A percentile compares a stretch with the other conserved stretches of the same genome.
These are phyloP conservation scores for Sylvietta virens DNA, from an alignment of 2,113 vertebrate species.

Conservation along the genomic window DNA sequence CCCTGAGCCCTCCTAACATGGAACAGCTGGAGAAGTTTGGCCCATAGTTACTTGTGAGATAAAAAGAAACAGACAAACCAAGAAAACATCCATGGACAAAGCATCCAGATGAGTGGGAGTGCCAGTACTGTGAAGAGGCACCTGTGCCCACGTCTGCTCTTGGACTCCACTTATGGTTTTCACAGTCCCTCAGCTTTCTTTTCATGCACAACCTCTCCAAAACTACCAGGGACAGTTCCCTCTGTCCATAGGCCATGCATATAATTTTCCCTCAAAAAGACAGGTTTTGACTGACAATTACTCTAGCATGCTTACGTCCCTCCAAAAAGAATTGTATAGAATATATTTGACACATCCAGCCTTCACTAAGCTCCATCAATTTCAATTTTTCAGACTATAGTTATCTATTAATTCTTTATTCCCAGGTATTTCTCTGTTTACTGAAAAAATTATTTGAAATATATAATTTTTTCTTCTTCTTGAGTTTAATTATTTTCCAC, in stretches of 20 bases:
- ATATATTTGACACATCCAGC: not conserved
- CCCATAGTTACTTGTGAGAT: not conserved
- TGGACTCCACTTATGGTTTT: accelerated
- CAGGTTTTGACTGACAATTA: not conserved
- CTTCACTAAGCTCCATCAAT: not conserved
- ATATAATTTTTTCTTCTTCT: not conserved
- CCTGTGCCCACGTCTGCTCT: not conserved
- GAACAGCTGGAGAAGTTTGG: not conserved
- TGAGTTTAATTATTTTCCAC: not conserved
- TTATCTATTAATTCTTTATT: not conserved
- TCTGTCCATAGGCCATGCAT: not conserved
- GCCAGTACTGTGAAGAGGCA: not conserved
- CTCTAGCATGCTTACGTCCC: not conserved
- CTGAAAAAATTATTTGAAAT: not conserved
- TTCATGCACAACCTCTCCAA: not conserved
- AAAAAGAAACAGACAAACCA: not conserved
- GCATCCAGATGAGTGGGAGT: not conserved
- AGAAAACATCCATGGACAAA: not conserved
- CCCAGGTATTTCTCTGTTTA: not conserved
- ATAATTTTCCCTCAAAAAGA: not conserved
- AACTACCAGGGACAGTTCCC: not conserved
- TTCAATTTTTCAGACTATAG: not conserved
- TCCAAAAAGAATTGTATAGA: not conserved
- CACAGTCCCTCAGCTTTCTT: not conserved
- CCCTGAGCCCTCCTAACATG: not conserved